Conservation (phyloP, 2,797 vertebrate species). For the Bryconaethiops microstoma region DNA sequence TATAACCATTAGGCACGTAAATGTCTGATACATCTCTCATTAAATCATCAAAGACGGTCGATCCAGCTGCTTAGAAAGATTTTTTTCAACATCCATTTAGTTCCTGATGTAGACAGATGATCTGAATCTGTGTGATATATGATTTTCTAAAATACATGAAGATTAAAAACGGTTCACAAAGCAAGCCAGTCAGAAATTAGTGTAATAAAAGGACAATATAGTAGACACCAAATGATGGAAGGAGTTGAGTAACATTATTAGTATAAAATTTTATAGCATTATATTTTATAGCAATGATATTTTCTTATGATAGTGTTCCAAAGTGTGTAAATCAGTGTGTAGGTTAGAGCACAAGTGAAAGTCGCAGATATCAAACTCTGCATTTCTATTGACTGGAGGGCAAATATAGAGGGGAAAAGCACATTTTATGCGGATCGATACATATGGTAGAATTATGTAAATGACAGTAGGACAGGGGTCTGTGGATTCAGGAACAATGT, state of each 20-base stretch:
- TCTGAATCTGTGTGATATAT: background rate
- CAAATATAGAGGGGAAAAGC: background rate
- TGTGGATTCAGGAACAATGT: background rate
- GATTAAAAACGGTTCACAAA: background rate
- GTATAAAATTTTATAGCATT: too few relatives aligned
- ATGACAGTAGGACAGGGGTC: background rate
- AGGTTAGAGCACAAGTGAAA: background rate
- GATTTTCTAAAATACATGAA: conserved; percentile 3
- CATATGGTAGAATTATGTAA: background rate
- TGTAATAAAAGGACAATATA: background rate
- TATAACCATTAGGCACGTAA: too few relatives aligned
- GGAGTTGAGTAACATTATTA: too few relatives aligned
- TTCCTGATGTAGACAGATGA: background rate
- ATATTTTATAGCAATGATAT: too few relatives aligned
- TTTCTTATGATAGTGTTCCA: background rate
- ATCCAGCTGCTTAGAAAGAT: background rate
- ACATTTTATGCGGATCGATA: background rate
- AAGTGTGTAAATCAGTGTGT: background rate
- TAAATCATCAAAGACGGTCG: too few relatives aligned
- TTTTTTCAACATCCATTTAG: too few relatives aligned
- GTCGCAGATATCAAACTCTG: background rate
- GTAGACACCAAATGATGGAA: background rate
- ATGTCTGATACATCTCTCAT: too few relatives aligned
- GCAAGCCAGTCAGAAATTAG: background rate
- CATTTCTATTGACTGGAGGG: background rate